These are phyloP conservation scores for Chloroclysta siterata DNA, from an alignment of 2,888 invertebrate species.

Conservation along the genomic window DNA sequence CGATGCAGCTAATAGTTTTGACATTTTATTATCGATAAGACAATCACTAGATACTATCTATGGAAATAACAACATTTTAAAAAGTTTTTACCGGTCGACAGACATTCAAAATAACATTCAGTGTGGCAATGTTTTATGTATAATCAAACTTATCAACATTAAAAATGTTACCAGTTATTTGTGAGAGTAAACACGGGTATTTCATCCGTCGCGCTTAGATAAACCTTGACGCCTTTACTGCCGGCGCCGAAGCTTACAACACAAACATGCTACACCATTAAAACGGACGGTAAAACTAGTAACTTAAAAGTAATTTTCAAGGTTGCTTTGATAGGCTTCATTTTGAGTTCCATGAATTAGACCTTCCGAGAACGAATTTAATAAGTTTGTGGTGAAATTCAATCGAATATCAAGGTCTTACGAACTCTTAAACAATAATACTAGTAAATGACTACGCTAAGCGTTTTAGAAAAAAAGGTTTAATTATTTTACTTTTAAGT, in stretches of 20 bases:
- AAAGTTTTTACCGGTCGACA: background rate
- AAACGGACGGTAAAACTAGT: background rate
- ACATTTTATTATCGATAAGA: constrained; percentile 9
- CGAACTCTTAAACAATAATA: background rate
- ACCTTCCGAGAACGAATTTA: background rate
- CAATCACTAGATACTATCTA: constrained; percentile 8
- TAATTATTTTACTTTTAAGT: too few relatives aligned
- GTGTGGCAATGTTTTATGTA: too few relatives aligned
- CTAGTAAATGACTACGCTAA: too few relatives aligned
- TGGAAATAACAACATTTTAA: constrained; percentile 10
- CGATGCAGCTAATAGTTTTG: constrained; percentile 1
- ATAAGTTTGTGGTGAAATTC: too few relatives aligned
- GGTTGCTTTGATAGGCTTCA: background rate
- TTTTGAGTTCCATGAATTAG: background rate
- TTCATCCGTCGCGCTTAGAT: background rate
- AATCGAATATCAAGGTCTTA: background rate
- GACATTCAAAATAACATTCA: too few relatives aligned
- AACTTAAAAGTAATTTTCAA: background rate
- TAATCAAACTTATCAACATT: too few relatives aligned
- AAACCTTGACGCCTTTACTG: background rate
- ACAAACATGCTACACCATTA: background rate
- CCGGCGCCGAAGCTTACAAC: too few relatives aligned
- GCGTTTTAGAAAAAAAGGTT: too few relatives aligned
- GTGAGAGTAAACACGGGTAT: background rate
- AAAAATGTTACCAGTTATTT: too few relatives aligned